Evolutionary conservation across 2,113 vertebrate species (phyloP).

Genomic region (Phalacrocorax aristotelis): DNA sequence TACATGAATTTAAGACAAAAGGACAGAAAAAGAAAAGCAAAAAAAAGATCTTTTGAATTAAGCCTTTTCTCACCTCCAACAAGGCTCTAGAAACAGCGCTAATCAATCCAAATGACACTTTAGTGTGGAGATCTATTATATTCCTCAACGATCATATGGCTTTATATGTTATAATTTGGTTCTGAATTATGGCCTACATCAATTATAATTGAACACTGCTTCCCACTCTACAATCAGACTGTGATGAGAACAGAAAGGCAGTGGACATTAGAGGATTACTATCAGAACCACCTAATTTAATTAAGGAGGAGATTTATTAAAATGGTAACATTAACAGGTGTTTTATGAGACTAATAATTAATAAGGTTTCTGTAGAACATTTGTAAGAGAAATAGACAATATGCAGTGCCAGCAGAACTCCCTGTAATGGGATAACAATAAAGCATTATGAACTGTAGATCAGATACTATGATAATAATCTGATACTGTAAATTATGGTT

Average conservation of each 20-base stretch:
- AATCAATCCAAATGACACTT: conserved; percentile 70
- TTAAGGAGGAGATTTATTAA: conserved; percentile 71
- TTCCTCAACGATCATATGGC: conserved; percentile 64
- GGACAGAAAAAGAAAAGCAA: background rate
- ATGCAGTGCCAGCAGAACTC: conserved; percentile 51
- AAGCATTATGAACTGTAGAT: conserved; percentile 54
- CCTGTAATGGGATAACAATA: conserved; percentile 65
- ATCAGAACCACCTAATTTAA: conserved; percentile 64
- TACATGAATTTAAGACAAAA: background rate
- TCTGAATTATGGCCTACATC: conserved; percentile 67
- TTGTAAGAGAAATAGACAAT: conserved; percentile 68
- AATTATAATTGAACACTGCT: conserved; percentile 62
- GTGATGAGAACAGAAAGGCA: conserved; percentile 39
- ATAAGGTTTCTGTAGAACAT: conserved; percentile 68
- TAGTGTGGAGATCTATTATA: conserved; percentile 59
- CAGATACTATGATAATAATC: conserved; percentile 54
- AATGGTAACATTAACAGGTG: conserved; percentile 66
- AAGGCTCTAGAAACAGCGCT: conserved; percentile 52
- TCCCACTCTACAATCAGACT: conserved; percentile 34
- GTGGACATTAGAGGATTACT: conserved; percentile 49
- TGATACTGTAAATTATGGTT: conserved; percentile 48
- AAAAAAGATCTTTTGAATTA: conserved; percentile 7
- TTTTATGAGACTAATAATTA: conserved; percentile 72
- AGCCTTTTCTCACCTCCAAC: conserved; percentile 50
- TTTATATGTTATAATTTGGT: conserved; percentile 67